Conservation (phyloP, 2,113 vertebrate species). For the Atherinomorus stipes region DNA sequence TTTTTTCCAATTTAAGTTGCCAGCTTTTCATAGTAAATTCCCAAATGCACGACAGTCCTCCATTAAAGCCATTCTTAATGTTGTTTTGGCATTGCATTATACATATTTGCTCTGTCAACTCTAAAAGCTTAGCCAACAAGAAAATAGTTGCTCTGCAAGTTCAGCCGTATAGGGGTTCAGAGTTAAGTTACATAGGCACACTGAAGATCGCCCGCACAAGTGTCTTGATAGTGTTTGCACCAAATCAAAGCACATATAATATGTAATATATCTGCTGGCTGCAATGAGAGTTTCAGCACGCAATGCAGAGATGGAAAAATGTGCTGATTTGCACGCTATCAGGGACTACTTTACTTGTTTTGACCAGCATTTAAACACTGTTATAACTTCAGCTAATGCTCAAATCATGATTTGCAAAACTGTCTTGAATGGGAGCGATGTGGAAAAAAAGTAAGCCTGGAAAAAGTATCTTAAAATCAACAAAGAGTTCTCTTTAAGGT, state of each 20-base stretch:
- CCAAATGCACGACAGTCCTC: background rate
- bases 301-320: background rate
- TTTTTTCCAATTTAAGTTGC: background rate
- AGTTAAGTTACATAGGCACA: slow-evolving; percentile 16
- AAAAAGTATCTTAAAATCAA: background rate
- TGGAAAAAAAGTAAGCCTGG: background rate
- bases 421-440: background rate
- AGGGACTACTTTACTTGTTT: slow-evolving; percentile 1
- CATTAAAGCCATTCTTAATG: background rate
- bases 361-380: slow-evolving; percentile 10
- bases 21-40: background rate
- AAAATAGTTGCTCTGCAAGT: slow-evolving; percentile 30
- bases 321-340: background rate
- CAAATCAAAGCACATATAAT: slow-evolving; percentile 29
- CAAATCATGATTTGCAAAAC: slow-evolving; percentile 1
- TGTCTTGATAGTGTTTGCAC: slow-evolving; percentile 29
- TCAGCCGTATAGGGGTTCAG: slow-evolving; percentile 40
- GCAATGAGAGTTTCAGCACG: background rate
- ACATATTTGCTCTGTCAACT: slow-evolving; percentile 55
- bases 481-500: background rate
- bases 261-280: slow-evolving; percentile 30
- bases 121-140: slow-evolving; percentile 35
- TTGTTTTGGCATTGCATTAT: slow-evolving; percentile 7
- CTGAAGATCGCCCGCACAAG: background rate
- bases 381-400: background rate